Base-by-base conservation (phyloP, 2,113 vertebrate species). In the Herpetotheres cachinnans region DNA sequence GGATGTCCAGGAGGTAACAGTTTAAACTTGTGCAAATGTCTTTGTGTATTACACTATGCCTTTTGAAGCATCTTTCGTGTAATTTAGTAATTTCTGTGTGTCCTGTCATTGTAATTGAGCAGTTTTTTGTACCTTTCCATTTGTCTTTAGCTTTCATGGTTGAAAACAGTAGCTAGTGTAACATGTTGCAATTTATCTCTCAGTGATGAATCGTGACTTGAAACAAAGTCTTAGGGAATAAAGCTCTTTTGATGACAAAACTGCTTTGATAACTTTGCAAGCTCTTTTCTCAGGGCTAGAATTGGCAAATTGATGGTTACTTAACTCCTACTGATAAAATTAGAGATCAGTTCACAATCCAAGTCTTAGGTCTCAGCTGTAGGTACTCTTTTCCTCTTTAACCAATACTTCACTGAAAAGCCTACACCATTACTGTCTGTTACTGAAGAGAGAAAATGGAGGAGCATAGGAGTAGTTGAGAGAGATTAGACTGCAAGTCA, bases 1-100 rank as follows among this genome's bases (percentile, higher is more conserved):
- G 80, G 99, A 99, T 96, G 99, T 99, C 92, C 99, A 99, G 98
- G 99, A 99, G 99, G 99, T 99, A 99, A 99, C 95, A 72, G 20
- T 94, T 97, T 96, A 93, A 84, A 77, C 70, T 90, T 97, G 62
- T 93, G 88, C 81, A 90, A 76, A 95, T 95, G 50, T 88, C 82
- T 96, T 86, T 89, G 62, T 91, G 78, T 76, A 70, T 70, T 62
- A 27, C 32, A 1, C 42, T 82, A 26, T 77, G 46, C 18, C 49
- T 82, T 89, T 96, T 88, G 74, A 97, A 96, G 26, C 44, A 63
- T 76, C 70, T 95, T 94, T 96, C 42, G 87, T 92, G 24, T 94
- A 65, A 74, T 82, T 74, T 66, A 86, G 18, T 19, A 69, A 26
- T 93, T 61, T 76, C 40, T 34, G 16, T 67, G 32, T 91, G 71